Evolutionary conservation across 1,140 invertebrate species (phyloP).

Genomic region (Drosophila lini): DNA sequence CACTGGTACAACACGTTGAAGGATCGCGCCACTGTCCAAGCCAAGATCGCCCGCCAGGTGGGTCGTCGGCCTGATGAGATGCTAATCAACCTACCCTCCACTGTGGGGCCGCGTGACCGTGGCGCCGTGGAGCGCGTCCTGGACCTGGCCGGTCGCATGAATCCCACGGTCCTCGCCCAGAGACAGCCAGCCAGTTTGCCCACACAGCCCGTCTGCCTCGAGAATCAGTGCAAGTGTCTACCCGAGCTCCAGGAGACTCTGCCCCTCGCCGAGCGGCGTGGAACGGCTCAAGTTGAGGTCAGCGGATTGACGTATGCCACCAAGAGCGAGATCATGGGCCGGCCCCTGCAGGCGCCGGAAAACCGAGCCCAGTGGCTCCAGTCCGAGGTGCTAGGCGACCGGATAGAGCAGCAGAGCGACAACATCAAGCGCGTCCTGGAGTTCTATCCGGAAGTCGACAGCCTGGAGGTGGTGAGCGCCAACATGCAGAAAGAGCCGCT

Average conservation of each 20-base stretch:
- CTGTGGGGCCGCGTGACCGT: slow-evolving; percentile 53
- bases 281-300: slow-evolving; percentile 38
- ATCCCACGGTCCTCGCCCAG: slow-evolving; percentile 24
- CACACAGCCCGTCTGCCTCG: not conserved
- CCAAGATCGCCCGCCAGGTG: slow-evolving; percentile 35
- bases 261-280: slow-evolving; percentile 45
- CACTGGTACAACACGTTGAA: slow-evolving; percentile 57
- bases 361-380: slow-evolving; percentile 44
- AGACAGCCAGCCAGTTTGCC: slow-evolving; percentile 14
- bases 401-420: slow-evolving; percentile 15
- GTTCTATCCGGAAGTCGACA: slow-evolving; percentile 59
- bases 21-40: slow-evolving; percentile 43
- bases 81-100: slow-evolving; percentile 54
- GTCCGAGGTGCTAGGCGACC: slow-evolving; percentile 47
- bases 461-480: slow-evolving; percentile 61
- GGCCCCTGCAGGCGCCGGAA: not conserved
- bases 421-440: slow-evolving; percentile 61
- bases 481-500: not conserved
- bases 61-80: slow-evolving; percentile 56
- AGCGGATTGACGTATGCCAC: slow-evolving; percentile 45
- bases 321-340: slow-evolving; percentile 55
- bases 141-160: slow-evolving; percentile 62
- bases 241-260: slow-evolving; percentile 56
- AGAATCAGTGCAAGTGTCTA: slow-evolving; percentile 4
- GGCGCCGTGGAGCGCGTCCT: slow-evolving; percentile 59